phyloP scores from a whole-genome alignment of 2,888 invertebrate genomes.

The Oscheius sp. region DNA sequence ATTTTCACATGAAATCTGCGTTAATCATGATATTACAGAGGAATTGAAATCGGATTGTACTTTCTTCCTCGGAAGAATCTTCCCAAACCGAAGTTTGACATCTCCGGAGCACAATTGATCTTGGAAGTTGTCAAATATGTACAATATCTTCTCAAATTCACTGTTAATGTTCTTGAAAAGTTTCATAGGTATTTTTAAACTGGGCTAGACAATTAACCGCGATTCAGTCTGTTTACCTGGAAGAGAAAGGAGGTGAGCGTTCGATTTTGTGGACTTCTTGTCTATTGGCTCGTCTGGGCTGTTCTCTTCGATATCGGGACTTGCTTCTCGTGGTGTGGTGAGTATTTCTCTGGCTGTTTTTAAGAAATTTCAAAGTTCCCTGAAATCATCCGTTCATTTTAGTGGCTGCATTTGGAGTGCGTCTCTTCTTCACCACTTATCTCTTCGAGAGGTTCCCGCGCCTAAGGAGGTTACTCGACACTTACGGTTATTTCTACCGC shows the following conservation, averaged over 20 bases:
- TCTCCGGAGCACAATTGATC: constrained; percentile 73
- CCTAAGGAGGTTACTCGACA: constrained; percentile 74
- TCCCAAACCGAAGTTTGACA: constrained; percentile 56
- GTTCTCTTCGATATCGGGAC: constrained; percentile 69
- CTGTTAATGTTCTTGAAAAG: constrained; percentile 74
- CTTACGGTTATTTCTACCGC: constrained; percentile 61
- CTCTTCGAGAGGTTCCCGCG: constrained; percentile 76
- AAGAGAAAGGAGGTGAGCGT: constrained; percentile 72
- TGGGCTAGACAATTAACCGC: background rate
- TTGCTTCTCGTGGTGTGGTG: constrained; percentile 70
- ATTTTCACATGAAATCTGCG: background rate
- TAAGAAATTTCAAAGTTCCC: background rate
- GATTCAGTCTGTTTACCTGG: constrained; percentile 75
- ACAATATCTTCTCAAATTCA: constrained; percentile 71
- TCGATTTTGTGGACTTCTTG: constrained; percentile 70
- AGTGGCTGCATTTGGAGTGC: constrained; percentile 73
- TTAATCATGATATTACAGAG: constrained; percentile 60
- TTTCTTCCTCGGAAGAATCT: constrained; percentile 66
- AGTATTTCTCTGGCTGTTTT: constrained; percentile 11
- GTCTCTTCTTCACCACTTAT: constrained; percentile 76
- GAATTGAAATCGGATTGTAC: constrained; percentile 64
- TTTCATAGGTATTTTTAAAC: constrained; percentile 72
- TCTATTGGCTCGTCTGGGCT: constrained; percentile 71
- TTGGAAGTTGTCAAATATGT: constrained; percentile 75
- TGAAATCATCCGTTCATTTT: constrained; percentile 14